These are phyloP conservation scores for Saiga tatarica DNA, from an alignment of 2,113 vertebrate species.

Conservation along the genomic window DNA sequence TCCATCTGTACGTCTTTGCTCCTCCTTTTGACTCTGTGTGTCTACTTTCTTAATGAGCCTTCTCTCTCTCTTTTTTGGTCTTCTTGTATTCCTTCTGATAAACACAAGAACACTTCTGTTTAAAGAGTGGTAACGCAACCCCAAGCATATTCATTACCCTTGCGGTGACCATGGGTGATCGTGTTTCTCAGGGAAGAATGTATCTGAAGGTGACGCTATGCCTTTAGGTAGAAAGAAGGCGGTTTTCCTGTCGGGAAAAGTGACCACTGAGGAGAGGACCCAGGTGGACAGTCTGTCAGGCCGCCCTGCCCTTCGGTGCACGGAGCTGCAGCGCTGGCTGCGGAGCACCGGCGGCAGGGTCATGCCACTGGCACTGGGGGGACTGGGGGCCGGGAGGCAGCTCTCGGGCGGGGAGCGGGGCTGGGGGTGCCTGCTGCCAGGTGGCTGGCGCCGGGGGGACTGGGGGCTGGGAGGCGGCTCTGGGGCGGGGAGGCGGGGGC, in stretches of 20 bases:
- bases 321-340: fast-evolving
- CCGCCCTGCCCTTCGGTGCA: background rate
- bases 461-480: background rate
- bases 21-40: background rate
- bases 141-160: background rate
- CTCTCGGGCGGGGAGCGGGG: background rate
- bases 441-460: background rate
- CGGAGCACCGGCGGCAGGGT: fast-evolving
- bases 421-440: no score
- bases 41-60: background rate
- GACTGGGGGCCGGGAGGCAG: background rate
- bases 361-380: fast-evolving
- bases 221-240: background rate
- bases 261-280: background rate
- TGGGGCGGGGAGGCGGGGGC: fast-evolving
- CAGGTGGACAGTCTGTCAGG: background rate
- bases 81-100: background rate
- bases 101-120: background rate
- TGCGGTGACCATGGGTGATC: background rate
- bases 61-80: background rate
- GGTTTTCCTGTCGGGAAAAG: background rate
- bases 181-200: background rate
- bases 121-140: background rate
- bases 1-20: background rate
- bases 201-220: background rate